A percentile compares a stretch with the other conserved stretches of the same genome.
Evolutionary conservation across 2,797 vertebrate species (phyloP).

Genomic region (Myotis findleyi): DNA sequence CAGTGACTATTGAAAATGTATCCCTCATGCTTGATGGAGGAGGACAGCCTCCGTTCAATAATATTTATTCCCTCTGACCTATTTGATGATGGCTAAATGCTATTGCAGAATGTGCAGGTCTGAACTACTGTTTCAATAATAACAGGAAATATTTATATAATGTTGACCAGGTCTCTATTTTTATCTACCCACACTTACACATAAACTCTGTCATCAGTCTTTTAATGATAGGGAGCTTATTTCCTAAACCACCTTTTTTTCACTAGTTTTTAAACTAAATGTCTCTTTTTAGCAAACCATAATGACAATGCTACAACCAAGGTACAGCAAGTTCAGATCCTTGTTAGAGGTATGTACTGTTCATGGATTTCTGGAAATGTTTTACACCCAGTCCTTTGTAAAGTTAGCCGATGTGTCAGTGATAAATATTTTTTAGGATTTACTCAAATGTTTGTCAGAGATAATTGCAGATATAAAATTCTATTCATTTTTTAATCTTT

Average conservation of each 20-base stretch:
- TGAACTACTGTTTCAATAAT: not conserved
- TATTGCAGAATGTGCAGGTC: not conserved
- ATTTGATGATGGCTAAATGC: not conserved
- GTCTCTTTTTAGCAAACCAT: conserved; percentile 90
- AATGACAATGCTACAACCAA: conserved; percentile 91
- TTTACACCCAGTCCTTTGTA: not conserved
- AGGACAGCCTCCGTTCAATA: not conserved
- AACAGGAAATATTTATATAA: not conserved
- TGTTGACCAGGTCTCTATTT: not conserved
- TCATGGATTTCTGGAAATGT: not conserved
- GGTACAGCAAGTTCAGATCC: conserved; percentile 90
- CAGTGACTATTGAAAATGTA: not conserved
- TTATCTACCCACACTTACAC: not conserved
- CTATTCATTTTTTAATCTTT: conserved; percentile 44
- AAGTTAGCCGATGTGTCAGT: not conserved
- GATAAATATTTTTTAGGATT: not conserved
- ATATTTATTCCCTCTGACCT: not conserved
- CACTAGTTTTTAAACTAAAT: conserved; percentile 57
- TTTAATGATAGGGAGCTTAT: not conserved
- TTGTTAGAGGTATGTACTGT: conserved; percentile 90
- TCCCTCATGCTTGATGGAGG: not conserved
- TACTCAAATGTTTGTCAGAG: not conserved
- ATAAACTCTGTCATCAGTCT: not conserved
- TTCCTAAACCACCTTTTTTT: not conserved
- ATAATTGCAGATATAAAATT: not conserved